These are phyloP conservation scores for Cyprinodon diabolis DNA, from an alignment of 2,797 vertebrate species.

Conservation along the genomic window DNA sequence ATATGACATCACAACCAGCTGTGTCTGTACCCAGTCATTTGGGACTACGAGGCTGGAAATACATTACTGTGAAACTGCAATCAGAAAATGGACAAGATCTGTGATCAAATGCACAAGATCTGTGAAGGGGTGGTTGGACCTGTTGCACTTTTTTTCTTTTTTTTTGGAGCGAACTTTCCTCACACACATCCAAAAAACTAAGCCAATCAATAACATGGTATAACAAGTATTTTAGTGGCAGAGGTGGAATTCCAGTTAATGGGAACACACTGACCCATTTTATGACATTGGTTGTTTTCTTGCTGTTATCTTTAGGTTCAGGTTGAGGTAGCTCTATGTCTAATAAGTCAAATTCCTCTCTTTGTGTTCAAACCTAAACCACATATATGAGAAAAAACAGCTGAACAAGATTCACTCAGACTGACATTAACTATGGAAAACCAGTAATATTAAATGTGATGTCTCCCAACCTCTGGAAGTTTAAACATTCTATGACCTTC, in stretches of 20 bases:
- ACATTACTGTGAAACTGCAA: constrained; percentile 58
- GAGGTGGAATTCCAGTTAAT: not conserved
- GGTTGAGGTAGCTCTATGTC: not conserved
- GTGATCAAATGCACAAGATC: constrained; percentile 37
- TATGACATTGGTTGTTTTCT: not conserved
- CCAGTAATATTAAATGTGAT: not conserved
- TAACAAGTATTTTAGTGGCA: no score
- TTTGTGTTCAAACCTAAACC: not conserved
- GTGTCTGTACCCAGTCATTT: constrained; percentile 68
- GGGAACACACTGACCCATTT: not conserved
- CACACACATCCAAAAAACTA: no score
- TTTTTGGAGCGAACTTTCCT: no score
- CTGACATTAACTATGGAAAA: not conserved
- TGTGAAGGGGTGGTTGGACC: constrained; percentile 26
- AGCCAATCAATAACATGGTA: no score
- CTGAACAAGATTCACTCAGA: not conserved
- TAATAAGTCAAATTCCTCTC: not conserved
- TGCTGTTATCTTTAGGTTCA: not conserved
- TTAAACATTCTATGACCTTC: no score
- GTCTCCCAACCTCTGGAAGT: not conserved
- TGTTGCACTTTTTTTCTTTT: not conserved
- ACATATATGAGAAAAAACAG: not conserved
- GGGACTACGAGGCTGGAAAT: constrained; percentile 60
- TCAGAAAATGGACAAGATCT: constrained; percentile 50
- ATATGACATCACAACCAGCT: constrained; percentile 67